Percentiles rank a stretch among this genome's conserved stretches.
Conservation (phyloP, 2,113 vertebrate genomes). For the Tetraodon nigroviridis region DNA sequence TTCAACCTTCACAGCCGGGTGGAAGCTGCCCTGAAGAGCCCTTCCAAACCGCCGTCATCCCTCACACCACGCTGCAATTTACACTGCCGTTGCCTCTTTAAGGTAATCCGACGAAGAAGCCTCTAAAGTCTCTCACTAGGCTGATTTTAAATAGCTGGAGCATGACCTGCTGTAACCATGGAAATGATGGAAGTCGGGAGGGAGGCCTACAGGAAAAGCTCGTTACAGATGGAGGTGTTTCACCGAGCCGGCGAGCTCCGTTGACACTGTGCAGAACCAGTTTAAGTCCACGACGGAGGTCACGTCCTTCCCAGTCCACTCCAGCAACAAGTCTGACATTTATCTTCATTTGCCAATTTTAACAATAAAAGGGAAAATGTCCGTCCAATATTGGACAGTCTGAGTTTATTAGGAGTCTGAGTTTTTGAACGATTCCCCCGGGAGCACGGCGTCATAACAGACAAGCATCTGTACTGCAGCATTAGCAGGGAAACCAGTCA, state of each 20-base stretch:
- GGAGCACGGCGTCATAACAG: too few species aligned
- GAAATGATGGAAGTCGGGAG: conserved; percentile 64
- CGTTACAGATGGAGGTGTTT: conserved; percentile 58
- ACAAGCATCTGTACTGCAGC: too few species aligned
- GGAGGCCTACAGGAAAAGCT: conserved; percentile 54
- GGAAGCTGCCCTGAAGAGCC: conserved; percentile 58
- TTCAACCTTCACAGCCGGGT: conserved; percentile 69
- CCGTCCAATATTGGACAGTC: too few species aligned
- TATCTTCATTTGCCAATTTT: too few species aligned
- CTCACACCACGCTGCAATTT: conserved; percentile 59
- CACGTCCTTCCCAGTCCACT: neutral
- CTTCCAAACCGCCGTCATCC: conserved; percentile 59
- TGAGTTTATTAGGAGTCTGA: too few species aligned
- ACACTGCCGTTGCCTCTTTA: conserved; percentile 65
- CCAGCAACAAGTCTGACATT: too few species aligned
- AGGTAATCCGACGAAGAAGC: conserved; percentile 55
- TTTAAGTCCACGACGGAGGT: conserved; percentile 29
- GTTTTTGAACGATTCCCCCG: too few species aligned
- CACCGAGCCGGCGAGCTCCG: conserved; percentile 55
- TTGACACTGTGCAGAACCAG: conserved; percentile 42
- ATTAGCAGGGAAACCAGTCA: too few species aligned
- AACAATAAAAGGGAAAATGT: too few species aligned
- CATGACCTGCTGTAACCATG: conserved; percentile 60
- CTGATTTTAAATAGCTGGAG: conserved; percentile 60
- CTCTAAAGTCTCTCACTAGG: conserved; percentile 44